Evolutionary conservation across 2,113 vertebrate genomes (phyloP), one percentile per base, ranked within the genome.

Genomic region (Trematocara stigmaticum): DNA sequence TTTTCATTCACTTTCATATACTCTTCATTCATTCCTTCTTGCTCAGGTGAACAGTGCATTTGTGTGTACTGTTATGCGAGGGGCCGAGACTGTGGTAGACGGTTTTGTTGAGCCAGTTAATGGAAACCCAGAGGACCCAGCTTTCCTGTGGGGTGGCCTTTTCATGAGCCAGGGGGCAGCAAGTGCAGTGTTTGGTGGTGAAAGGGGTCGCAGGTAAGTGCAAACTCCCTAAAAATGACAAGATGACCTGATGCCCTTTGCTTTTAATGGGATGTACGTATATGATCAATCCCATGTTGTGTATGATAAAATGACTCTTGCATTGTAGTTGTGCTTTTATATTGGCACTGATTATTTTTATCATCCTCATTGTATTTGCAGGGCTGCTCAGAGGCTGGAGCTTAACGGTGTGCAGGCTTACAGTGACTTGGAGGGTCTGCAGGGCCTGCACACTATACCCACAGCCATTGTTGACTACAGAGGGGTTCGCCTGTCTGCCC

Each of bases 401-500:
- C 93, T 97, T 23, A 93, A 85, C 76, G 91, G 94, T 3, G 96
- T 97, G 0, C 97, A 97, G 82, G 92, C 92, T 26, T 97, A 97
- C 94, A 96, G 93, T 85, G 88, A 96, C 20, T 42, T 97, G 9
- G 94, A 96, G 15, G 90, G 90, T 3, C 20, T 94, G 11, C 95
- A 95, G 76, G 95, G 90, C 6, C 94, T 97, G 11, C 96, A 97
- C 92, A 96, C 95, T 34, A 93, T 97, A n/a, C 96, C 97, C 45
- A 97, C 97, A 57, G 96, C 96, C 7, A 84, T 96, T 16, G 94
- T 96, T 3, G 97, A 97, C 89, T 97, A 97, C 91, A 94, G 96
- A 87, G 97, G 97, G 18, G 88, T 97, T 11, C 96, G 97, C 4
- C 90, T 97, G 47, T 96, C 96, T n/a, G 97, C 96, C 18, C 97